These are phyloP conservation scores for Nasonia longicornis DNA, from an alignment of 1,140 invertebrate species.

Conservation along the genomic window DNA sequence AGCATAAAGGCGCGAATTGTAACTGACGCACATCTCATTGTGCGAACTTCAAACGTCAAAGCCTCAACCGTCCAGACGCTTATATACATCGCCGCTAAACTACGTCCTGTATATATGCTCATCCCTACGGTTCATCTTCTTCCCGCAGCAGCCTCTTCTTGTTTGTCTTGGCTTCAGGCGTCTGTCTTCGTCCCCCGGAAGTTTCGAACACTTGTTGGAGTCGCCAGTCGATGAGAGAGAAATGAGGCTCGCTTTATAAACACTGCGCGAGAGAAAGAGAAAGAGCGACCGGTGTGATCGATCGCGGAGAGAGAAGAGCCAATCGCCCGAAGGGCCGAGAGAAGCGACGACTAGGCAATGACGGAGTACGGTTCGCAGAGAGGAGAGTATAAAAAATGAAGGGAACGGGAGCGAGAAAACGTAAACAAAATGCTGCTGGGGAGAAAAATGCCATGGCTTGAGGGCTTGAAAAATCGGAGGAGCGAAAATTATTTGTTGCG, in stretches of 20 bases:
- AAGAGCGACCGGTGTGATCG: not conserved
- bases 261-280: not conserved
- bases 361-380: not conserved
- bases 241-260: slow-evolving; percentile 43
- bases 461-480: not conserved
- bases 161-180: slow-evolving; percentile 33
- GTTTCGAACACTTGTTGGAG: slow-evolving; percentile 45
- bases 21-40: not conserved
- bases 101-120: not conserved
- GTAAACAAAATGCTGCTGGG: slow-evolving; percentile 19
- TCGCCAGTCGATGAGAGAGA: slow-evolving; percentile 43
- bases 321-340: slow-evolving; percentile 15
- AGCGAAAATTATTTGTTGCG: not conserved
- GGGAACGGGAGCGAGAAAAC: not conserved
- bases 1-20: not conserved
- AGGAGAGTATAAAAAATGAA: slow-evolving; percentile 37
- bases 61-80: not conserved
- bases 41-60: not conserved
- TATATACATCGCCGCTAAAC: no score
- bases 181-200: slow-evolving; percentile 32
- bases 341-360: slow-evolving; percentile 23
- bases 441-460: not conserved
- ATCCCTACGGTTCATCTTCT: slow-evolving; percentile 28
- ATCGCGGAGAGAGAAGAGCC: not conserved
- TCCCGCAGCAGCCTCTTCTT: slow-evolving; percentile 5